phyloP scores from a whole-genome alignment of 2,113 vertebrate genomes.

The Peucedramus taeniatus region DNA sequence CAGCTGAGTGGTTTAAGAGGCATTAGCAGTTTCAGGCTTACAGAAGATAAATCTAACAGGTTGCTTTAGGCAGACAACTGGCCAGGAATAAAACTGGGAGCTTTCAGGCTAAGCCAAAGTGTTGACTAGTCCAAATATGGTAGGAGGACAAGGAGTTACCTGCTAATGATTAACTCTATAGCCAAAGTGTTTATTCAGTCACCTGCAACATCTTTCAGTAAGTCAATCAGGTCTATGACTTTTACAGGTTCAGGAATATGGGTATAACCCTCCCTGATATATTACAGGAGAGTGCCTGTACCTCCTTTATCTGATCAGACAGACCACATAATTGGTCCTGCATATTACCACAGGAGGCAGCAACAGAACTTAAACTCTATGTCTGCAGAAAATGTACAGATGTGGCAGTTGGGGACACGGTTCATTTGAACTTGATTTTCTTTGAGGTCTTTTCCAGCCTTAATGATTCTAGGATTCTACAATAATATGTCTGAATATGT shows the following conservation, averaged over 20 bases:
- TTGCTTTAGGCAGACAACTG: not conserved
- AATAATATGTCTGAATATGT: not conserved
- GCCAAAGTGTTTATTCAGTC: not conserved
- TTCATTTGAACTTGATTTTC: not conserved
- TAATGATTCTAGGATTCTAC: not conserved
- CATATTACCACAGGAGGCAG: not conserved
- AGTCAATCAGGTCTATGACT: not conserved
- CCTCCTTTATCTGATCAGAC: not conserved
- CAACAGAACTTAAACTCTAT: not conserved
- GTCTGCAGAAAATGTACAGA: accelerated
- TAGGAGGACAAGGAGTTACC: not conserved
- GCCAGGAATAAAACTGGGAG: not conserved
- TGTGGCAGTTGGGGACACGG: too few species aligned
- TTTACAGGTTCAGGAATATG: not conserved
- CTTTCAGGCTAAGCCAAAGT: not conserved
- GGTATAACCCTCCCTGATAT: not conserved
- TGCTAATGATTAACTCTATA: not conserved
- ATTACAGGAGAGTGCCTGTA: not conserved
- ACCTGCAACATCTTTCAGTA: not conserved
- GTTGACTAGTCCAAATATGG: not conserved
- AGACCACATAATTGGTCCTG: not conserved
- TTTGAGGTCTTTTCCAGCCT: not conserved
- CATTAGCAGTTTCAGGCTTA: not conserved
- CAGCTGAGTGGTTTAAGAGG: not conserved
- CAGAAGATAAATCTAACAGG: not conserved